Conservation (phyloP, 2,797 vertebrate genomes). For the Melanotaenia pygmaea region DNA sequence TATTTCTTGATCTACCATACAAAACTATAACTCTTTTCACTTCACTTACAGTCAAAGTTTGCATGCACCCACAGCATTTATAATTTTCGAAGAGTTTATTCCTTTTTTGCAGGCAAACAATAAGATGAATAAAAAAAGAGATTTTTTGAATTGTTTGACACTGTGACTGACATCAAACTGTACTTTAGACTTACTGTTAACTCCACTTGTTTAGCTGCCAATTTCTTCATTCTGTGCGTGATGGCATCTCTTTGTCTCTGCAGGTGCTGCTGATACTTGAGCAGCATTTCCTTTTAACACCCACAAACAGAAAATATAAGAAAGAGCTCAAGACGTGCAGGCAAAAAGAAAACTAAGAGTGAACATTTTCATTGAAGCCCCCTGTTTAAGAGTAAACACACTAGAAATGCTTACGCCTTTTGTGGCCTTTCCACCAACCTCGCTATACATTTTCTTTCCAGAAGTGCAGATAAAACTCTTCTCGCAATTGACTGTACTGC, state of each 20-base stretch:
- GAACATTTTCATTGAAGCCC: background rate
- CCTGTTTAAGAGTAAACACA: slow-evolving; percentile 11
- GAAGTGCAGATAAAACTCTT: slow-evolving; percentile 8
- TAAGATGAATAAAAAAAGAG: background rate
- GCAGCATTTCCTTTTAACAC: slow-evolving; percentile 53
- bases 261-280: slow-evolving; percentile 64
- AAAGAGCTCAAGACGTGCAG: background rate
- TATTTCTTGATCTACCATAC: background rate
- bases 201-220: slow-evolving; percentile 70
- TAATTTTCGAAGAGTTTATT: slow-evolving; percentile 2
- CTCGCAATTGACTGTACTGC: slow-evolving; percentile 4
- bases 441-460: slow-evolving; percentile 15
- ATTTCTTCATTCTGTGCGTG: slow-evolving; percentile 69
- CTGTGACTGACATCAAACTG: background rate
- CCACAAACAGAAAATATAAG: background rate
- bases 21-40: background rate
- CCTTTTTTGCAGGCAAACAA: background rate
- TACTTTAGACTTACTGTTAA: slow-evolving; percentile 64
- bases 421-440: slow-evolving; percentile 39
- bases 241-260: slow-evolving; percentile 68
- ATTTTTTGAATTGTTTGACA: background rate
- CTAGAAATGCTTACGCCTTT: slow-evolving; percentile 48
- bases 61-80: background rate
- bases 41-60: background rate
- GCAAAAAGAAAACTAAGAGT: background rate